Evolutionary conservation across 2,113 vertebrate species (phyloP).

Genomic region (Amblyopsis rosae): DNA sequence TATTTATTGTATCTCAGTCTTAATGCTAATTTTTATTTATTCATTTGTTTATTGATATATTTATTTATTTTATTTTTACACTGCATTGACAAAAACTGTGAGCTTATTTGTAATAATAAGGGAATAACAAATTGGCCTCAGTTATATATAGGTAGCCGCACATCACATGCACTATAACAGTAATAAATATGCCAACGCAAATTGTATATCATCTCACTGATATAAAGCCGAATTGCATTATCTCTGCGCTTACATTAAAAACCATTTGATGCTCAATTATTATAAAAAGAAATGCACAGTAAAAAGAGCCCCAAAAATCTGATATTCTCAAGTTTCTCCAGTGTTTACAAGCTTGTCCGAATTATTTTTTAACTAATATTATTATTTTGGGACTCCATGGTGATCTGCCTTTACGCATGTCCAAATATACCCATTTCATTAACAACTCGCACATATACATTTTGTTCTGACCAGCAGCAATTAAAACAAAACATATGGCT

Average conservation of each 20-base stretch:
- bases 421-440: constrained; percentile 24
- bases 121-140: background rate
- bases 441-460: constrained; percentile 26
- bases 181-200: constrained; percentile 14
- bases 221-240: constrained; percentile 3
- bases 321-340: constrained; percentile 27
- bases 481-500: constrained; percentile 62
- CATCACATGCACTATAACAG: constrained; percentile 6
- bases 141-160: background rate
- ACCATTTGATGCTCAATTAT: background rate
- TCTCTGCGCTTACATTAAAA: constrained; percentile 5
- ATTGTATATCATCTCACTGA: background rate
- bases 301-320: constrained; percentile 16
- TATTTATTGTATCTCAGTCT: background rate
- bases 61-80: too few relatives aligned
- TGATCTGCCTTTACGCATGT: background rate
- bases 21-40: background rate
- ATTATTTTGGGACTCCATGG: background rate
- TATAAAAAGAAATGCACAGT: background rate
- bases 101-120: constrained; percentile 18
- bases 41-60: too few relatives aligned
- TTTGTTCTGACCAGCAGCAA: constrained; percentile 68
- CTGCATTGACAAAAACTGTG: background rate
- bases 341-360: constrained; percentile 25
- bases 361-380: background rate